Evolutionary conservation across 2,888 invertebrate genomes (phyloP).

Genomic region (Lumbricus terrestris): DNA sequence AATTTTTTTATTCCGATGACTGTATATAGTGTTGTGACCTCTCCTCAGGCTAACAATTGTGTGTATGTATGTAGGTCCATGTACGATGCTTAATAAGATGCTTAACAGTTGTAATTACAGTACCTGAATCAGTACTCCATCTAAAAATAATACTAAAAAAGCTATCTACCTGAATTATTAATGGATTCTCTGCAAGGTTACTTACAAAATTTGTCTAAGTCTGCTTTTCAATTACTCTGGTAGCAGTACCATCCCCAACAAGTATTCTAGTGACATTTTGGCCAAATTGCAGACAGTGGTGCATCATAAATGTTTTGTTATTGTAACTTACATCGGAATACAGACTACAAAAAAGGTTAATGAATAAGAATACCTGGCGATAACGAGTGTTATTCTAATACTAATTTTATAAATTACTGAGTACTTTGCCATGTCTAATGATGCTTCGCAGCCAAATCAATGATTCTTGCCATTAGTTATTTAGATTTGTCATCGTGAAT

Average conservation of each 20-base stretch:
- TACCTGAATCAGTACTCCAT: not conserved
- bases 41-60: not conserved
- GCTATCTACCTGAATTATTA: no score
- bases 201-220: no score
- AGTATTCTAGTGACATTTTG: not conserved
- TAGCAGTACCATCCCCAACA: no score
- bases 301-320: not conserved
- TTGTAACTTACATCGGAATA: not conserved
- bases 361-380: not conserved
- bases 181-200: no score
- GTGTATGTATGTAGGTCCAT: not conserved
- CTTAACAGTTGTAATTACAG: not conserved
- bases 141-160: not conserved
- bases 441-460: not conserved
- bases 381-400: not conserved
- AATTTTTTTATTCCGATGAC: not conserved
- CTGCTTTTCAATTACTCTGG: no score
- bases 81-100: not conserved
- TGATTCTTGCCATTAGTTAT: not conserved
- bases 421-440: not conserved
- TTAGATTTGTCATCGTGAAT: not conserved
- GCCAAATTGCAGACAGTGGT: not conserved
- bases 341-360: no score
- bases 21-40: not conserved
- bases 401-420: not conserved